Conservation (phyloP, 2,113 vertebrate genomes). For the Phaetusa simplex region DNA sequence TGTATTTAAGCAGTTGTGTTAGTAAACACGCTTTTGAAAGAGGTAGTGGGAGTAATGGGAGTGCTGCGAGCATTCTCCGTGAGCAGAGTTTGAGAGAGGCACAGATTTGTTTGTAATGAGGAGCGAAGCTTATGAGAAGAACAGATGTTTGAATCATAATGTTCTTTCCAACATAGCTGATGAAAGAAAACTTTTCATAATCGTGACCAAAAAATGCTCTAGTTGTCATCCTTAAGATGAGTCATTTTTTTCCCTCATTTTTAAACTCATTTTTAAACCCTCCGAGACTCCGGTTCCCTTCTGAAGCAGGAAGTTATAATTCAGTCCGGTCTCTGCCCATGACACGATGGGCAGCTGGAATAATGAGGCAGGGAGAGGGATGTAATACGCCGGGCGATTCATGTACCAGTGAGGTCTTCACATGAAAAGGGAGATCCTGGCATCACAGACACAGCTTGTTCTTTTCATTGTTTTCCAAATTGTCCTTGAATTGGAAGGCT, state of each 20-base stretch:
- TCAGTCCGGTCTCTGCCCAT: neutral
- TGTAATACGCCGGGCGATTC: rapidly evolving
- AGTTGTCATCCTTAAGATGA: neutral
- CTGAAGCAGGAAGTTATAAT: neutral
- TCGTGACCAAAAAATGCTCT: neutral
- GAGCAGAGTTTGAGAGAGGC: neutral
- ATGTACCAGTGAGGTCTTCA: neutral
- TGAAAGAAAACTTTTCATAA: neutral
- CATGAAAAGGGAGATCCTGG: neutral
- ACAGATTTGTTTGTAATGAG: neutral
- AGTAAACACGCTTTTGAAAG: neutral
- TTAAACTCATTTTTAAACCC: neutral
- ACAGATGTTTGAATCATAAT: constrained; percentile 17
- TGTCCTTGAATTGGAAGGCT: neutral
- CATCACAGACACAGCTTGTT: neutral
- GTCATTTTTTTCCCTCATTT: neutral
- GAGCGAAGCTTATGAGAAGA: neutral
- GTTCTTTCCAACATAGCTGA: neutral
- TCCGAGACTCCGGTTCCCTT: neutral
- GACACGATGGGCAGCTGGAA: neutral
- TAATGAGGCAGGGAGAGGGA: neutral
- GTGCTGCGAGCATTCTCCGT: neutral
- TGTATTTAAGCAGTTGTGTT: neutral
- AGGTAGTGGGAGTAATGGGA: neutral
- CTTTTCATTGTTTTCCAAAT: neutral